phyloP scores from a whole-genome alignment of 1,140 invertebrate genomes.

The Scaptomyza hsui region DNA sequence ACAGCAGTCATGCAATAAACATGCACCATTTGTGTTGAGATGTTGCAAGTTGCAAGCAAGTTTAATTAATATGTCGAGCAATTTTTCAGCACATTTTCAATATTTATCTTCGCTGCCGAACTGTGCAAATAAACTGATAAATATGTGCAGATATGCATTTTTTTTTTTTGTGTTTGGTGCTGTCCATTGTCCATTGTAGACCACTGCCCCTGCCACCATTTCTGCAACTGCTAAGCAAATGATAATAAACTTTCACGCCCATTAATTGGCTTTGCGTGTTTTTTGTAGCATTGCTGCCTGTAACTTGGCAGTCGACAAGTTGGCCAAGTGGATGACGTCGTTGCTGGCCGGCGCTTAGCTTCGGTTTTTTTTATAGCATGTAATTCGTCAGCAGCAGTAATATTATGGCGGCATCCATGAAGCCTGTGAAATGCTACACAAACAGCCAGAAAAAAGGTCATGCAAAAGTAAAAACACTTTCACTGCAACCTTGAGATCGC shows the following conservation, averaged over 20 bases:
- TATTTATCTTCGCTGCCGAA: constrained; percentile 69
- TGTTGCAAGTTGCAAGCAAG: constrained; percentile 8
- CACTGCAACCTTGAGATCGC: constrained; percentile 78
- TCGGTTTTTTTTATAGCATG: constrained; percentile 64
- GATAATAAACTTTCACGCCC: constrained; percentile 82
- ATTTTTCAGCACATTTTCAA: constrained; percentile 68
- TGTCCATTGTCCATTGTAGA: constrained; percentile 27
- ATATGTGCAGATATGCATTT: constrained; percentile 40
- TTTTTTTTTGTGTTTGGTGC: not conserved
- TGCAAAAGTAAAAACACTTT: constrained; percentile 79
- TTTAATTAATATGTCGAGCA: constrained; percentile 67
- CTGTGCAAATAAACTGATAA: constrained; percentile 68
- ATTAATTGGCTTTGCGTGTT: constrained; percentile 75
- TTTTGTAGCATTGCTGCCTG: constrained; percentile 19
- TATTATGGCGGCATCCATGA: constrained; percentile 52
- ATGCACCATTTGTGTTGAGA: constrained; percentile 2
- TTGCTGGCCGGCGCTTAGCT: constrained; percentile 34
- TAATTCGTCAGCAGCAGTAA: constrained; percentile 72
- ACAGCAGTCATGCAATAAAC: constrained; percentile 14
- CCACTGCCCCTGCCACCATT: constrained; percentile 19
- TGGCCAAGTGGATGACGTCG: constrained; percentile 21
- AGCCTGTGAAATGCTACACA: constrained; percentile 67
- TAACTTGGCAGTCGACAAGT: constrained; percentile 28
- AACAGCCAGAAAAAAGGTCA: constrained; percentile 50
- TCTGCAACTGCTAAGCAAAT: constrained; percentile 54